Evolutionary conservation across 2,797 vertebrate species (phyloP).

Genomic region (Siniperca scherzeri): DNA sequence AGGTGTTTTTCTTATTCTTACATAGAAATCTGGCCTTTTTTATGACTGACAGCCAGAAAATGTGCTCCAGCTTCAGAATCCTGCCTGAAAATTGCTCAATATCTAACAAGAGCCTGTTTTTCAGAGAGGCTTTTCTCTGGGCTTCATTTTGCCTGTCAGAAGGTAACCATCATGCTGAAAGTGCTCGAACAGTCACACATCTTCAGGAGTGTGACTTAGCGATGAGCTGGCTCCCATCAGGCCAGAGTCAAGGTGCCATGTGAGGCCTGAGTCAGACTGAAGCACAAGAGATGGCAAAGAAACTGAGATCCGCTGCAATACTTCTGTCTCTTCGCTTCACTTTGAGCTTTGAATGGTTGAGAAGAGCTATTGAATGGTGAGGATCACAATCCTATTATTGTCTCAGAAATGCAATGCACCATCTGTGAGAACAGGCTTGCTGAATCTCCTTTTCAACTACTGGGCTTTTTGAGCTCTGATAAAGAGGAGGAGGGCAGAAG

Average conservation of each 20-base stretch:
- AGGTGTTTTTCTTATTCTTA: background rate
- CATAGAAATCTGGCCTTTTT: constrained; percentile 1
- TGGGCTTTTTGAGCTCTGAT: constrained; percentile 54
- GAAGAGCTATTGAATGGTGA: constrained; percentile 35
- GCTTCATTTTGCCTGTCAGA: constrained; percentile 49
- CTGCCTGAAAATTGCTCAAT: constrained; percentile 26
- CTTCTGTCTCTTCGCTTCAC: constrained; percentile 26
- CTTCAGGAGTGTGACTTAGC: constrained; percentile 70
- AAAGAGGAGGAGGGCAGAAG: constrained; percentile 15
- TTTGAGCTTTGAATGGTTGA: constrained; percentile 47
- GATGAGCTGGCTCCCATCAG: constrained; percentile 71
- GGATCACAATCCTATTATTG: constrained; percentile 59
- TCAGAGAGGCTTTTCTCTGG: constrained; percentile 20
- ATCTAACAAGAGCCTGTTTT: constrained; percentile 32
- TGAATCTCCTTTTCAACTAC: constrained; percentile 69
- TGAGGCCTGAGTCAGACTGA: constrained; percentile 68
- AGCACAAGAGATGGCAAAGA: constrained; percentile 13
- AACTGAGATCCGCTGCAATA: constrained; percentile 13
- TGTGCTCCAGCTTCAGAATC: constrained; percentile 6
- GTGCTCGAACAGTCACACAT: constrained; percentile 57
- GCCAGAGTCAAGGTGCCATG: constrained; percentile 60
- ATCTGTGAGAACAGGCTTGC: constrained; percentile 37
- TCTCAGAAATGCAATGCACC: constrained; percentile 37
- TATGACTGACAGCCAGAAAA: background rate
- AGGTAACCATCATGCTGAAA: constrained; percentile 41